Percentiles rank a stretch among this genome's conserved stretches.
These are phyloP conservation scores for Naso thynnoides DNA, from an alignment of 2,797 vertebrate genomes.

Conservation along the genomic window DNA sequence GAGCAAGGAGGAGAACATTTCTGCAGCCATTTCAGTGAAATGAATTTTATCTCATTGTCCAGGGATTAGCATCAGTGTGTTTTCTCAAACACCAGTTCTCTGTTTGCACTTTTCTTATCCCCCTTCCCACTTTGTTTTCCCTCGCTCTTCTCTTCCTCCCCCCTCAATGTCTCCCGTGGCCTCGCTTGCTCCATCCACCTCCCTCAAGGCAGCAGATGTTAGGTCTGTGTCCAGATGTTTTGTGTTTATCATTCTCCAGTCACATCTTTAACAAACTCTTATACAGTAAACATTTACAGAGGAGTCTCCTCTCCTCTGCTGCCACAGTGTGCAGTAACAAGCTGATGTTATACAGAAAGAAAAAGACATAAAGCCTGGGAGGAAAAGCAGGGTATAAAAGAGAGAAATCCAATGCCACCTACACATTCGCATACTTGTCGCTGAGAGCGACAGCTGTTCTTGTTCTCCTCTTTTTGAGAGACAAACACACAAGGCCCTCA, in stretches of 20 bases:
- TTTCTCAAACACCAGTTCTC: conserved; percentile 1
- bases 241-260: conserved; percentile 60
- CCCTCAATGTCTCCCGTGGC: conserved; percentile 36
- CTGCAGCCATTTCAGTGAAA: conserved; percentile 8
- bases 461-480: conserved; percentile 17
- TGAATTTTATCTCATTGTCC: conserved; percentile 22
- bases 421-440: conserved; percentile 34
- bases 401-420: conserved; percentile 34
- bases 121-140: conserved; percentile 42
- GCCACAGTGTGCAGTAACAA: conserved; percentile 17
- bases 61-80: conserved; percentile 24
- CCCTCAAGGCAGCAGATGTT: conserved; percentile 66
- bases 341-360: conserved; percentile 5
- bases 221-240: conserved; percentile 67
- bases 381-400: conserved; percentile 1
- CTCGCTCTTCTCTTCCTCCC: conserved; percentile 32
- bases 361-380: neutral
- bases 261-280: conserved; percentile 60
- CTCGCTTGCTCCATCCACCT: conserved; percentile 49
- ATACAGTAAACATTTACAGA: conserved; percentile 76
- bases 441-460: conserved; percentile 36
- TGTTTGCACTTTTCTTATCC: conserved; percentile 9
- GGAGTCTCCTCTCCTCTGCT: conserved; percentile 48
- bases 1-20: neutral
- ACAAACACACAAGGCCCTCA: conserved; percentile 1